Evolutionary conservation across 1,140 invertebrate genomes (phyloP).

Genomic region (Micrasema longulum): DNA sequence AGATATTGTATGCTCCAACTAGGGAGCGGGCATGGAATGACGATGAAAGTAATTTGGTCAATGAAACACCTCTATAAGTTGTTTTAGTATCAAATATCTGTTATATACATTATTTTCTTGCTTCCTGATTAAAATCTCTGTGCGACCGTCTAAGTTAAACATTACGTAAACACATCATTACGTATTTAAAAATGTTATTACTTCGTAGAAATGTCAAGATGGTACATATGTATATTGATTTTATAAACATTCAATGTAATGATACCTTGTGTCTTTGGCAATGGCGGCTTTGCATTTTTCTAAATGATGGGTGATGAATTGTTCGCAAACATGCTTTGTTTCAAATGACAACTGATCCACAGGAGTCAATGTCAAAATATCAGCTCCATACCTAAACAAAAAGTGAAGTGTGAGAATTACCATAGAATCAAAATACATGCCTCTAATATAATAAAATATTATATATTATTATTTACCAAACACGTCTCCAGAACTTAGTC

Average conservation of each 20-base stretch:
- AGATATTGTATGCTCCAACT: too few species aligned
- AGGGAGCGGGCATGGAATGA: too few species aligned
- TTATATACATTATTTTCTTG: too few species aligned
- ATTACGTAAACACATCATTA: too few species aligned
- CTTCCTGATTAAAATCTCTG: too few species aligned
- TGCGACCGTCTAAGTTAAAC: too few species aligned
- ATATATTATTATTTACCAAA: slow-evolving; percentile 64
- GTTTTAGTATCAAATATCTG: too few species aligned
- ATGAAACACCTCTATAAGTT: too few species aligned
- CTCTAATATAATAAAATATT: background rate
- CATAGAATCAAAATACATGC: background rate
- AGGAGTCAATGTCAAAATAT: slow-evolving; percentile 76
- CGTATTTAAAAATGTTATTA: too few species aligned
- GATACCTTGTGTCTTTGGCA: slow-evolving; percentile 74
- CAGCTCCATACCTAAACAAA: slow-evolving; percentile 73
- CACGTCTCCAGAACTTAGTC: slow-evolving; percentile 70
- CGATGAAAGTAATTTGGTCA: too few species aligned
- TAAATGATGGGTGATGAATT: slow-evolving; percentile 88
- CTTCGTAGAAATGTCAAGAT: too few species aligned
- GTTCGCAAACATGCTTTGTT: slow-evolving; percentile 86
- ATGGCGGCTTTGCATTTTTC: slow-evolving; percentile 84
- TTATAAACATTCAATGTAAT: background rate
- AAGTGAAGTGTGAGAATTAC: background rate
- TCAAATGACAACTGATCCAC: slow-evolving; percentile 81
- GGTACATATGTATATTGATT: background rate